phyloP scores from a whole-genome alignment of 2,888 invertebrate species.

The Plebejus melissa region DNA sequence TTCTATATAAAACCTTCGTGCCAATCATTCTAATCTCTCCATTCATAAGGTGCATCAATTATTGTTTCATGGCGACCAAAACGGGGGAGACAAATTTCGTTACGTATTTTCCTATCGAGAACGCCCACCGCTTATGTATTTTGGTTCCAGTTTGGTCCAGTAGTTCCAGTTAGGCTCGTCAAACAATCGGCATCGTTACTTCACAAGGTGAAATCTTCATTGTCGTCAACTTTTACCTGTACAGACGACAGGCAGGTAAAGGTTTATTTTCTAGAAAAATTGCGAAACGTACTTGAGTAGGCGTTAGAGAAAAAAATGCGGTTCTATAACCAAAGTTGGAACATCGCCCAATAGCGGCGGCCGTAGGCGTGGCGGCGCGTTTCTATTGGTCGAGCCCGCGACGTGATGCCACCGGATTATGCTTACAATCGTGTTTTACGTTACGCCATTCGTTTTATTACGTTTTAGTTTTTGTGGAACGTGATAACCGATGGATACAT shows the following conservation, averaged over 20 bases:
- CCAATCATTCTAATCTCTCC: neutral
- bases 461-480: slow-evolving; percentile 37
- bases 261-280: neutral
- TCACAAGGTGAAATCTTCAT: neutral
- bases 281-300: slow-evolving; percentile 58
- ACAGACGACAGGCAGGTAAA: neutral
- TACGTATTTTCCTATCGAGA: neutral
- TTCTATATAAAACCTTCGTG: neutral
- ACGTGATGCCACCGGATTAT: slow-evolving; percentile 62
- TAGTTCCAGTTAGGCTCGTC: neutral
- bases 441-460: slow-evolving; percentile 39
- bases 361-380: slow-evolving; percentile 67
- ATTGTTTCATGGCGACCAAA: neutral
- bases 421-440: slow-evolving; percentile 49
- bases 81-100: neutral
- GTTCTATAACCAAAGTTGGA: slow-evolving; percentile 75
- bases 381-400: slow-evolving; percentile 58
- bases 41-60: neutral
- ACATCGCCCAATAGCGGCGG: slow-evolving; percentile 65
- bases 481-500: slow-evolving; percentile 25
- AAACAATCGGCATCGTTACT: neutral
- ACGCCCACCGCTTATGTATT: neutral
- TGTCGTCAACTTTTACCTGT: neutral
- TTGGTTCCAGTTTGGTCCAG: neutral
- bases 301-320: slow-evolving; percentile 74